A percentile compares a stretch with the other conserved stretches of the same genome.
Conservation (phyloP, 2,888 invertebrate species). For the Papilio elwesi region DNA sequence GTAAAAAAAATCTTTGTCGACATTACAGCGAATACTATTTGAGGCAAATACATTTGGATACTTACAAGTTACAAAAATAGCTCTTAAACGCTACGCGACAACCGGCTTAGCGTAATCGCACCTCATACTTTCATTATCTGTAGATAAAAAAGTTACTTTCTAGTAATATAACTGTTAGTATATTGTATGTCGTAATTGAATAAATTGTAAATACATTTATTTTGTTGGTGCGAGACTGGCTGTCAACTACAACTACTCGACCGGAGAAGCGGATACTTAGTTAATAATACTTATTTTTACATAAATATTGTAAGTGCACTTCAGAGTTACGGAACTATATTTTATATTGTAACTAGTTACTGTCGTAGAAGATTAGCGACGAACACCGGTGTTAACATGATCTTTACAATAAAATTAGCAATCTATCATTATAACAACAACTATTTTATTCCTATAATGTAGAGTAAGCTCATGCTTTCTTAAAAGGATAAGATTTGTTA, state of each 20-base stretch:
- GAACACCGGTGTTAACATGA: slow-evolving; percentile 22
- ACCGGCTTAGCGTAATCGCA: slow-evolving; percentile 55
- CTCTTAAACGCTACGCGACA: not conserved
- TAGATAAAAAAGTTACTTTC: slow-evolving; percentile 77
- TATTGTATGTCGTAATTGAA: slow-evolving; percentile 78
- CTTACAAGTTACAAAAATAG: slow-evolving; percentile 33
- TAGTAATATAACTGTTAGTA: slow-evolving; percentile 75
- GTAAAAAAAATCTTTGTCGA: slow-evolving; percentile 28
- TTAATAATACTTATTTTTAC: slow-evolving; percentile 74
- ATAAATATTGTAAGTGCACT: slow-evolving; percentile 81
- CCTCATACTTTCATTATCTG: slow-evolving; percentile 68
- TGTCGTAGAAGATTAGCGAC: slow-evolving; percentile 49
- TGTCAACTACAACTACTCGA: slow-evolving; percentile 73
- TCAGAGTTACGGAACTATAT: slow-evolving; percentile 80
- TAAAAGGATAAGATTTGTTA: slow-evolving; percentile 2
- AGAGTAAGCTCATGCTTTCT: slow-evolving; percentile 34
- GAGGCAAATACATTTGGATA: slow-evolving; percentile 33
- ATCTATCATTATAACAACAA: slow-evolving; percentile 38
- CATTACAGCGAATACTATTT: slow-evolving; percentile 32
- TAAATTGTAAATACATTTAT: slow-evolving; percentile 82
- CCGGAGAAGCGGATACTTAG: slow-evolving; percentile 64
- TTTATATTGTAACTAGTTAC: slow-evolving; percentile 60
- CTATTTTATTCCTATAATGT: slow-evolving; percentile 37
- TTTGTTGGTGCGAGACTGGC: slow-evolving; percentile 75
- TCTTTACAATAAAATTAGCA: slow-evolving; percentile 29